Base-by-base conservation (phyloP, 2,888 invertebrate species). In the Colostygia pectinataria region DNA sequence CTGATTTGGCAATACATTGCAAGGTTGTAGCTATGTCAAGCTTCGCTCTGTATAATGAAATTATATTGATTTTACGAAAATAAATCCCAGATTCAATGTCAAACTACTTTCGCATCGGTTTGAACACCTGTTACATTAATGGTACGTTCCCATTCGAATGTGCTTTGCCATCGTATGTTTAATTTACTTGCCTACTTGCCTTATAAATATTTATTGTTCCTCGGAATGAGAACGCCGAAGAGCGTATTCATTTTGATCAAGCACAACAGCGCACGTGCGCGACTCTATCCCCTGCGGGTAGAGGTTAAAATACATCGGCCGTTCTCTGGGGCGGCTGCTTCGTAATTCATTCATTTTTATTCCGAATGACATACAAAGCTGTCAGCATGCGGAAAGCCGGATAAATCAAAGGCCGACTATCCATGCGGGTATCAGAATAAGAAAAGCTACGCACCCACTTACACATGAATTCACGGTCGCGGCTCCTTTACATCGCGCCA, bases 401-500 rank as follows among this genome's bases (percentile, higher is more conserved):
- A 77, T 12, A 7, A 31, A 25, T 74, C 72, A 71, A 65, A 28
- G 6, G 10, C 10, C 18, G 67, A 62, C 61, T 66, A 61, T 65
- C 73, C 79, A 77, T 80, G 77, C 76, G 74, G 74, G 69, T 52
- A 54, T 47, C 43, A 65, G 70, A 73, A 63, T 66, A 67, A 70
- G 75, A 75, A 18, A 80, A 76, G 73, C 75, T 84, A 78, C 81
- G 78, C 82, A 81, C 80, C 72, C 76, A 89, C 89, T 90, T 89
- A 89, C 89, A 90, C 89, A 89, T 89, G 74, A 72, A 83, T 82
- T 84, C 79, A 79, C 80, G 80, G 79, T 80, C 77, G 80, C 81
- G 77, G 81, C 77, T 84, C 78, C 81, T 78, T 87, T 80, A 89
- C 89, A 89, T 89, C 79, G 85, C 89, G 87, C 89, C 88, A 86